Evolutionary conservation across 2,113 vertebrate species (phyloP), one percentile per base, ranked within the genome.

Genomic region (Dissostichus mawsoni): DNA sequence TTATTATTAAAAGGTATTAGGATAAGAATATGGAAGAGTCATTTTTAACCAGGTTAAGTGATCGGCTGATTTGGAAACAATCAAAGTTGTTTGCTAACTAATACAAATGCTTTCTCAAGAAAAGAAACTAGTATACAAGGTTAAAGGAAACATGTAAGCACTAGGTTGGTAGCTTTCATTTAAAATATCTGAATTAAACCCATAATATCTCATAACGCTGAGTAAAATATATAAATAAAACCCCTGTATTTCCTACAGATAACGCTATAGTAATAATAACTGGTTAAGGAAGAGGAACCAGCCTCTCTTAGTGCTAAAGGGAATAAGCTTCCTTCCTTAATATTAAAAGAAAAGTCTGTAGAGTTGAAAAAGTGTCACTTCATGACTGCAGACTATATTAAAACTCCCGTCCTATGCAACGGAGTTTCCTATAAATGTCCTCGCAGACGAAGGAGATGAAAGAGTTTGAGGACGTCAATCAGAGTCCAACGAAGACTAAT

Each of bases 401-500:
- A 67, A 12, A 55, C 67, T 69, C 45, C n/a, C 0, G 65, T 67
- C 41, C 11, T 33, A 20, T 5, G 20, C 14, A 11, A 41, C 59
- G 8, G 61, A 61, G 71, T 63, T 53, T n/a, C 48, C 53, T 41
- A 58, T 57, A 67, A 82, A 56, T 9, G 69, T 69, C 59, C 64
- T 76, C 17, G 8, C 11, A 23, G 69, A 76, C 8, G 17, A 16
- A 45, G 57, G 64, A 67, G 50, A 67, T 1, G 64, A 75, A 80
- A 33, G 1, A 57, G 48, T 48, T 17, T 25, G 6, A 8, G 44
- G 12, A 58, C 13, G 52, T 80, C 88, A 80, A 52, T 81, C 85
- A 51, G 33, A 78, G 65, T 68, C 70, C 33, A 70, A 53, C 8
- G 3, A 2, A 48, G 57, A 66, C 79, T 88, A 89, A 91, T 91